A percentile compares a stretch with the other conserved stretches of the same genome.
Evolutionary conservation across 2,113 vertebrate species (phyloP).

Genomic region (Rhizomys pruinosus): DNA sequence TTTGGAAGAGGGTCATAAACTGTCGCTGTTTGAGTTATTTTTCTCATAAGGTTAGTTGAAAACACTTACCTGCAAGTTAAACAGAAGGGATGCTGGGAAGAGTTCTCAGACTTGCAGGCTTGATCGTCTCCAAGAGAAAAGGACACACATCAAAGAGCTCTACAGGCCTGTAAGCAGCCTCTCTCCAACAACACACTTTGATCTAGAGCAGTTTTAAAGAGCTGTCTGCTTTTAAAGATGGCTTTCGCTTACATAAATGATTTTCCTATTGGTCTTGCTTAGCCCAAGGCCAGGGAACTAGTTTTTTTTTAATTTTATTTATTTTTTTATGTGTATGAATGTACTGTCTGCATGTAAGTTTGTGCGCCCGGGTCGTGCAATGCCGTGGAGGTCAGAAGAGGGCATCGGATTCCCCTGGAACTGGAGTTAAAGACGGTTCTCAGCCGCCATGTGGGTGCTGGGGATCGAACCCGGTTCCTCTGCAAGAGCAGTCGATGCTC

Average conservation of each 20-base stretch:
- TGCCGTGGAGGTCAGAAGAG: too few species aligned
- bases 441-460: too few species aligned
- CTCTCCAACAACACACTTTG: constrained; percentile 5
- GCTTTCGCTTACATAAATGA: constrained; percentile 42
- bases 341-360: too few species aligned
- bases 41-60: constrained; percentile 46
- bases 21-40: constrained; percentile 52
- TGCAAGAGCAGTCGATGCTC: too few species aligned
- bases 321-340: too few species aligned
- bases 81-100: not conserved
- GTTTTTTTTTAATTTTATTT: too few species aligned
- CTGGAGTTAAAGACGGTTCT: too few species aligned
- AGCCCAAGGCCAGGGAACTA: constrained; percentile 36
- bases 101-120: not conserved
- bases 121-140: not conserved
- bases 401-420: too few species aligned
- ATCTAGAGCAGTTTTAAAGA: constrained; percentile 59
- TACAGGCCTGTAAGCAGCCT: not conserved
- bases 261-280: constrained; percentile 25
- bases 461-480: too few species aligned
- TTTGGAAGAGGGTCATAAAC: constrained; percentile 50
- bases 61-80: not conserved
- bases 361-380: too few species aligned
- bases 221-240: constrained; percentile 50
- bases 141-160: not conserved